phyloP scores from a whole-genome alignment of 2,888 invertebrate genomes.

The Furcula furcula region DNA sequence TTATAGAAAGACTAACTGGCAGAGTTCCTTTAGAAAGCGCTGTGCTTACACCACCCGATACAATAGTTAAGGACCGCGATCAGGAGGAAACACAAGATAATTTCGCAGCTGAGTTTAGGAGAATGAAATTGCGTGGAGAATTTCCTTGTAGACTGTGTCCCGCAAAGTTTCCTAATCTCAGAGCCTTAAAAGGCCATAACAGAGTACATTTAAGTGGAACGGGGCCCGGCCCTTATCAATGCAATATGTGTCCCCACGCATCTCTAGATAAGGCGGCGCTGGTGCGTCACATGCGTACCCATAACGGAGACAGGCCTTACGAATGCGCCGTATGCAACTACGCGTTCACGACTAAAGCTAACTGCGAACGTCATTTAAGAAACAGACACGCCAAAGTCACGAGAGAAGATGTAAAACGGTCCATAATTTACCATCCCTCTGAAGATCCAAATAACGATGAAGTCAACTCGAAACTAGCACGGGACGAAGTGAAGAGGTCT shows the following conservation, averaged over 20 bases:
- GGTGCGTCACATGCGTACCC: conserved; percentile 95
- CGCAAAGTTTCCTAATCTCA: conserved; percentile 92
- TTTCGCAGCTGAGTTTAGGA: conserved; percentile 92
- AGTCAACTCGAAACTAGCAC: conserved; percentile 77
- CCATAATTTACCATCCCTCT: conserved; percentile 93
- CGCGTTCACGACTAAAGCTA: conserved; percentile 98
- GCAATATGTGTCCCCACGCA: conserved; percentile 96
- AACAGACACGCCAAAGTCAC: conserved; percentile 94
- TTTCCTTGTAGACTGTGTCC: conserved; percentile 95
- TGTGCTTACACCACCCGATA: conserved; percentile 70
- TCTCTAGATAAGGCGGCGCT: conserved; percentile 95
- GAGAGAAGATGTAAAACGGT: conserved; percentile 93
- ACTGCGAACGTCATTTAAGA: conserved; percentile 96
- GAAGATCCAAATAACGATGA: conserved; percentile 92
- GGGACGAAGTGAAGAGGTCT: conserved; percentile 81
- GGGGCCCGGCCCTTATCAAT: conserved; percentile 91
- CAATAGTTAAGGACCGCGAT: conserved; percentile 63
- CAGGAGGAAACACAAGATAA: conserved; percentile 90
- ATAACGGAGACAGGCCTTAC: conserved; percentile 97
- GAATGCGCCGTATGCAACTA: conserved; percentile 97
- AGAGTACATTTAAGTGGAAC: conserved; percentile 91
- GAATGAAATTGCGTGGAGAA: conserved; percentile 94
- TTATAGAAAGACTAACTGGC: conserved; percentile 83
- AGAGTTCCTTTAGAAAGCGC: conserved; percentile 66
- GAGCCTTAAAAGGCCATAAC: conserved; percentile 95